These are phyloP conservation scores for Psilopsiagon aymara DNA, from an alignment of 2,113 vertebrate genomes.

Conservation along the genomic window DNA sequence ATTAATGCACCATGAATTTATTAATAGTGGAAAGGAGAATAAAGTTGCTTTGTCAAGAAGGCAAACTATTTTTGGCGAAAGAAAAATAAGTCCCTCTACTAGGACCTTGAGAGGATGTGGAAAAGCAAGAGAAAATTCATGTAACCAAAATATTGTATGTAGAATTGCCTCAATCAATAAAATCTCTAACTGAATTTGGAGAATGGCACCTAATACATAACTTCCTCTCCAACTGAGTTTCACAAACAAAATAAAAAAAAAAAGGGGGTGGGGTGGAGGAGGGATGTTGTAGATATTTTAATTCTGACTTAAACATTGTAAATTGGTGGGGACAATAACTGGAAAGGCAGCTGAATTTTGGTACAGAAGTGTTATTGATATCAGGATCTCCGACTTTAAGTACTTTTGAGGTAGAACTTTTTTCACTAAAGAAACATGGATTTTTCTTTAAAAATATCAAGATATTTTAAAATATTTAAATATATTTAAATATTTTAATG, in stretches of 20 bases:
- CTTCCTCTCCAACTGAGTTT: background rate
- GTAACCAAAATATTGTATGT: background rate
- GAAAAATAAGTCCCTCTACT: background rate
- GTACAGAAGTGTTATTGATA: background rate
- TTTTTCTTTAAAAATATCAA: background rate
- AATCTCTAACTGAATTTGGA: background rate
- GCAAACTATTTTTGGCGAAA: background rate
- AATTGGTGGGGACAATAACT: background rate
- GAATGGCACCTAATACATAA: background rate
- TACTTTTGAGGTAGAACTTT: background rate
- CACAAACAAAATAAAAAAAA: background rate
- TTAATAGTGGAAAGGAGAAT: background rate
- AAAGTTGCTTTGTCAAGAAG: background rate
- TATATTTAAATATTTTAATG: no score
- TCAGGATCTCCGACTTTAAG: background rate
- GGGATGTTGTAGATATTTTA: background rate
- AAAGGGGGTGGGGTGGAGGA: no score
- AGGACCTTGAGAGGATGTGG: background rate
- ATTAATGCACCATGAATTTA: background rate
- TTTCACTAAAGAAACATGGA: background rate
- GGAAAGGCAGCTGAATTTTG: background rate
- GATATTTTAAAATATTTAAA: no score
- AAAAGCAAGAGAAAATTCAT: background rate
- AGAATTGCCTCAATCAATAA: background rate
- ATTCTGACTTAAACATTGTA: background rate